phyloP scores from a whole-genome alignment of 2,888 invertebrate species.

The Abscondita cerata region DNA sequence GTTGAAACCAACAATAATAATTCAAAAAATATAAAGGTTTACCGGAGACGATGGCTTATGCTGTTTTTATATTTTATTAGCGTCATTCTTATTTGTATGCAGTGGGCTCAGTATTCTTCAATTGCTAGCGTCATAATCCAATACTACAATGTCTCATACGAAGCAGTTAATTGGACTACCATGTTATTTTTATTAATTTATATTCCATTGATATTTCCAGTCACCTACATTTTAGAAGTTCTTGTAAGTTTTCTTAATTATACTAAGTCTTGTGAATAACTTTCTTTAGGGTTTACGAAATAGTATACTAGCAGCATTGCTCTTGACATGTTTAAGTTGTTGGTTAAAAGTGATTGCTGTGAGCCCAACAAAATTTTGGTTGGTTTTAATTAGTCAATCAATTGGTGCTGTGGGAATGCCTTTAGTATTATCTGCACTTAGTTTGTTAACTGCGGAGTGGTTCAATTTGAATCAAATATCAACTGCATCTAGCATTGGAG shows the following conservation, averaged over 20 bases:
- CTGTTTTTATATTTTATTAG: slow-evolving; percentile 53
- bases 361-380: slow-evolving; percentile 81
- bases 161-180: slow-evolving; percentile 88
- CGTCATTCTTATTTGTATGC: slow-evolving; percentile 78
- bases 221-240: slow-evolving; percentile 89
- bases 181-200: slow-evolving; percentile 95
- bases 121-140: slow-evolving; percentile 79
- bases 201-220: slow-evolving; percentile 93
- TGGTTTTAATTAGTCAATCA: slow-evolving; percentile 89
- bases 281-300: slow-evolving; percentile 78
- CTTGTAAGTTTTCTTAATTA: slow-evolving; percentile 67
- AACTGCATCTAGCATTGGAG: slow-evolving; percentile 95
- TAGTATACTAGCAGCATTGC: slow-evolving; percentile 80
- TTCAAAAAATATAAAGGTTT: slow-evolving; percentile 61
- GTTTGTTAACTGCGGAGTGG: slow-evolving; percentile 95
- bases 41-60: slow-evolving; percentile 78
- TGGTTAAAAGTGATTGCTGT: slow-evolving; percentile 93
- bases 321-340: slow-evolving; percentile 86
- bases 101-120: slow-evolving; percentile 93
- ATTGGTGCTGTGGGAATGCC: slow-evolving; percentile 87
- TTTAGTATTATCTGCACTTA: slow-evolving; percentile 92
- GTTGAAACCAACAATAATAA: not conserved
- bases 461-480: slow-evolving; percentile 96
- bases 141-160: slow-evolving; percentile 72
- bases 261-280: slow-evolving; percentile 12